Evolutionary conservation across 2,888 invertebrate genomes (phyloP).

Genomic region (Ophraella communa): DNA sequence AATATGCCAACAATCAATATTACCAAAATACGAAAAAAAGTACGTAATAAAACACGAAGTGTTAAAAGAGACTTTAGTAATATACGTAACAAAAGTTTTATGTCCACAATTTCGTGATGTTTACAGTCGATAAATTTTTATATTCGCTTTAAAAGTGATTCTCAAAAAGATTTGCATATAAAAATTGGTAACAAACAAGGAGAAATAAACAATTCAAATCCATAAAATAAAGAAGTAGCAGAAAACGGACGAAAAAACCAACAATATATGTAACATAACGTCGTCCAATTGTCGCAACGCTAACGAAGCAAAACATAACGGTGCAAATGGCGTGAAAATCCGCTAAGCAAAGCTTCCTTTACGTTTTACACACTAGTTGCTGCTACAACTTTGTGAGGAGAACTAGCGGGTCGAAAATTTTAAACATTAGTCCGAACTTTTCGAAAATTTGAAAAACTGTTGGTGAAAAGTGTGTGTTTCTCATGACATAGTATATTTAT

Average conservation of each 20-base stretch:
- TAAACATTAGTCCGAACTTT: neutral
- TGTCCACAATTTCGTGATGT: no score
- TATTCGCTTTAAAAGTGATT: neutral
- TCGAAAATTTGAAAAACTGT: slow-evolving; percentile 11
- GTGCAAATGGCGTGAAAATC: slow-evolving; percentile 37
- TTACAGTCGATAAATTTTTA: neutral
- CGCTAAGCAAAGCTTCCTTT: slow-evolving; percentile 33
- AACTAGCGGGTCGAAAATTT: slow-evolving; percentile 19
- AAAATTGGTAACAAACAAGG: neutral
- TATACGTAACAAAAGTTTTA: no score
- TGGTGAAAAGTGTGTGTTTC: slow-evolving; percentile 3
- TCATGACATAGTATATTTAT: neutral
- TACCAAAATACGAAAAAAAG: no score
- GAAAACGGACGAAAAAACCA: neutral
- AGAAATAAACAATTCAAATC: neutral
- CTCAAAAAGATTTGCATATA: neutral
- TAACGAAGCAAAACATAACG: slow-evolving; percentile 23
- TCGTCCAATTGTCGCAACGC: neutral
- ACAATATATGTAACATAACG: neutral
- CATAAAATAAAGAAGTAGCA: neutral
- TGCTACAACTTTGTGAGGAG: slow-evolving; percentile 44
- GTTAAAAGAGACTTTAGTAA: no score
- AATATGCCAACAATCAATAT: no score
- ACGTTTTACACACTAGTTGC: slow-evolving; percentile 51
- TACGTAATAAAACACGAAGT: no score